Conservation (phyloP, 2,888 invertebrate species). For the Melieria crassipennis region DNA sequence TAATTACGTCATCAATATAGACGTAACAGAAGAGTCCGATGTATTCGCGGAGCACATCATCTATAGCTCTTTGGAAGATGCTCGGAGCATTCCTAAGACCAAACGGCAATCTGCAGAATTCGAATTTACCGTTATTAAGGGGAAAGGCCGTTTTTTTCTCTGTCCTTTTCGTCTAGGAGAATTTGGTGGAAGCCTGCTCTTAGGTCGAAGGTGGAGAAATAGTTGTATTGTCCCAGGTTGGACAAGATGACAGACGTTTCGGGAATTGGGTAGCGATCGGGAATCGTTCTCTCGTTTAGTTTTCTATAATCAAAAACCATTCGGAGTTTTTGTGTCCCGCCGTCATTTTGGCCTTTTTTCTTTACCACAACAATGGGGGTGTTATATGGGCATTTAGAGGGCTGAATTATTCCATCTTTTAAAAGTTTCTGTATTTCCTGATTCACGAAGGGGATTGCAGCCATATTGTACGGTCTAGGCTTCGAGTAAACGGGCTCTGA, state of each 20-base stretch:
- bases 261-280: slow-evolving; percentile 1
- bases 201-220: slow-evolving; percentile 9
- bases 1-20: not conserved
- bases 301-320: slow-evolving; percentile 29
- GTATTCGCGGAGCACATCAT: too few relatives aligned
- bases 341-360: slow-evolving; percentile 24
- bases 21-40: too few relatives aligned
- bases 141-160: slow-evolving; percentile 21
- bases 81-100: too few relatives aligned
- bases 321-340: slow-evolving; percentile 17
- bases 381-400: too few relatives aligned
- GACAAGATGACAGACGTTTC: slow-evolving; percentile 9
- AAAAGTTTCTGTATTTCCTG: too few relatives aligned
- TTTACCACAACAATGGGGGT: slow-evolving; percentile 10
- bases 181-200: slow-evolving; percentile 16
- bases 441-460: too few relatives aligned
- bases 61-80: too few relatives aligned
- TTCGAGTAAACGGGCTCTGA: too few relatives aligned
- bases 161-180: slow-evolving; percentile 24
- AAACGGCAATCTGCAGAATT: not conserved
- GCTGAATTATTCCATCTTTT: too few relatives aligned
- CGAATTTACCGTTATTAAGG: slow-evolving; percentile 17
- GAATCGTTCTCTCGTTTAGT: slow-evolving; percentile 18
- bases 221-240: not conserved
- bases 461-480: too few relatives aligned